Percentiles rank a stretch among this genome's conserved stretches.
phyloP scores from a whole-genome alignment of 1,140 invertebrate species.

The Cyclina sinensis region DNA sequence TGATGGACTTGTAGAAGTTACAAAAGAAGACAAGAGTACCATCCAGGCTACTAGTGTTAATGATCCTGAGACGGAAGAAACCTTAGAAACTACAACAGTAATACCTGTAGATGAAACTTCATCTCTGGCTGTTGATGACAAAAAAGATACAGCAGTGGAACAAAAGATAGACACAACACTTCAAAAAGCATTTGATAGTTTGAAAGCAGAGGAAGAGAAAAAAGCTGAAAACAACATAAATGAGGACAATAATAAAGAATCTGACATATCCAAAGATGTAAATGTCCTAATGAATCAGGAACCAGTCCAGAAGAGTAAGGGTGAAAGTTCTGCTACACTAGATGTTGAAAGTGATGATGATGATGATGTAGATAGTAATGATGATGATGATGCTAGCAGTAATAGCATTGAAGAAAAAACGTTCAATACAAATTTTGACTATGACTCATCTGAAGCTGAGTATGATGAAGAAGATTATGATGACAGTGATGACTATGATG shows the following conservation, averaged over 20 bases:
- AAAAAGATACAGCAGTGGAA: neutral
- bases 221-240: neutral
- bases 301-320: neutral
- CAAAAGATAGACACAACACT: conserved; percentile 1
- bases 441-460: neutral
- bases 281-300: neutral
- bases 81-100: neutral
- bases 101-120: neutral
- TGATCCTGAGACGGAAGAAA: neutral
- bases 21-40: neutral
- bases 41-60: neutral
- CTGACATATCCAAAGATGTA: conserved; percentile 8
- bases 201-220: neutral
- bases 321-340: neutral
- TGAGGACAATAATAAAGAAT: neutral
- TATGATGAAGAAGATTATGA: conserved; percentile 41
- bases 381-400: neutral
- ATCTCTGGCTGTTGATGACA: neutral
- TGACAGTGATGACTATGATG: conserved; percentile 49
- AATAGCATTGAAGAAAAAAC: neutral
- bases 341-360: neutral
- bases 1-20: neutral
- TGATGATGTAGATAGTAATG: neutral
- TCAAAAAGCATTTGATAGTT: neutral
- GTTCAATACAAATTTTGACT: neutral